Evolutionary conservation across 2,113 vertebrate species (phyloP).

Genomic region (Heloderma charlesbogerti): DNA sequence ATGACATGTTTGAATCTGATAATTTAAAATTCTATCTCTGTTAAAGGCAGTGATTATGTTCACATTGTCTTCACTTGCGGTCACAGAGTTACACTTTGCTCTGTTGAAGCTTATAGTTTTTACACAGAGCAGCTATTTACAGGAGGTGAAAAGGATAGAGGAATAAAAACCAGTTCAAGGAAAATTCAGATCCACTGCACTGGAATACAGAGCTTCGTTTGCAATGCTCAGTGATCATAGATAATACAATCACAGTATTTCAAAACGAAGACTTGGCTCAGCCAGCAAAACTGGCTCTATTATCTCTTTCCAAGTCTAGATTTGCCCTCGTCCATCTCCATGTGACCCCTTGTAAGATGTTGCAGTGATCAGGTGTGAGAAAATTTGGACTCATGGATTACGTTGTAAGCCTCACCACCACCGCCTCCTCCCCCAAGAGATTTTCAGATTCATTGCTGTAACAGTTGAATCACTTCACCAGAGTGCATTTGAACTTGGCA

Average conservation of each 20-base stretch:
- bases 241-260: slow-evolving; percentile 11
- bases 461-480: background rate
- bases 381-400: background rate
- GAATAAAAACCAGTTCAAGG: slow-evolving; percentile 12
- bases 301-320: slow-evolving; percentile 11
- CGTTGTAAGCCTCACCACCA: background rate
- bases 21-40: background rate
- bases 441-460: background rate
- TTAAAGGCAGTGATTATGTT: background rate
- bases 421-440: background rate
- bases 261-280: background rate
- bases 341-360: background rate
- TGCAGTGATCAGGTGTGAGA: background rate
- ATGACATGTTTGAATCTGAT: slow-evolving; percentile 8
- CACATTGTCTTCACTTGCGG: background rate
- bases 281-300: background rate
- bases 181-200: slow-evolving; percentile 15
- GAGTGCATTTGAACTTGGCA: background rate
- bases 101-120: slow-evolving; percentile 28
- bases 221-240: background rate
- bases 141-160: background rate
- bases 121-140: background rate
- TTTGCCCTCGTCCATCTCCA: background rate
- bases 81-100: slow-evolving; percentile 8
- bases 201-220: slow-evolving; percentile 4